phyloP scores from a whole-genome alignment of 2,113 vertebrate species.

The Rousettus leschenaultii region DNA sequence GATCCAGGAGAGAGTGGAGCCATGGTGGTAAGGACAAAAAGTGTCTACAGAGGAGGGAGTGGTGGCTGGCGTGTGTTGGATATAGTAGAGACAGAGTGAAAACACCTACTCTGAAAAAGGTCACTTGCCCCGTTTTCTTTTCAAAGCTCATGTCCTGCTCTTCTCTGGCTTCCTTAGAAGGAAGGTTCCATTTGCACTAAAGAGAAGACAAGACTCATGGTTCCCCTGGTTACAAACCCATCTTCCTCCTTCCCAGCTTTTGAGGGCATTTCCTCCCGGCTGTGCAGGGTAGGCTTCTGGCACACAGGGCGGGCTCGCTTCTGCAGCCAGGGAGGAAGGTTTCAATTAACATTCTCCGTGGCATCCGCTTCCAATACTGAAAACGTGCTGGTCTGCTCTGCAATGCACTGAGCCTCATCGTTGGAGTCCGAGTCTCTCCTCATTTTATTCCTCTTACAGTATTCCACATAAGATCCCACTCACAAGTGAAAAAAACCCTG shows the following conservation, averaged over 20 bases:
- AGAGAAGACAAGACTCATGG: neutral
- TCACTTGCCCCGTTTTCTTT: neutral
- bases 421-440: neutral
- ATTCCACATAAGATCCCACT: neutral
- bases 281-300: neutral
- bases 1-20: neutral
- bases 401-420: neutral
- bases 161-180: neutral
- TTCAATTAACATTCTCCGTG: neutral
- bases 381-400: neutral
- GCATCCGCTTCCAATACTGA: neutral
- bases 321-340: neutral
- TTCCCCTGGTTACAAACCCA: neutral
- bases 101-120: neutral
- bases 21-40: neutral
- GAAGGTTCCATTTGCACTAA: neutral
- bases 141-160: neutral
- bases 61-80: neutral
- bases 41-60: neutral
- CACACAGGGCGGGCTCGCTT: neutral
- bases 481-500: neutral
- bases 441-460: neutral
- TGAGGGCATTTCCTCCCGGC: neutral
- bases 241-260: neutral
- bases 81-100: neutral